Evolutionary conservation across 2,888 invertebrate genomes (phyloP).

Genomic region (Cosmia trapezina): DNA sequence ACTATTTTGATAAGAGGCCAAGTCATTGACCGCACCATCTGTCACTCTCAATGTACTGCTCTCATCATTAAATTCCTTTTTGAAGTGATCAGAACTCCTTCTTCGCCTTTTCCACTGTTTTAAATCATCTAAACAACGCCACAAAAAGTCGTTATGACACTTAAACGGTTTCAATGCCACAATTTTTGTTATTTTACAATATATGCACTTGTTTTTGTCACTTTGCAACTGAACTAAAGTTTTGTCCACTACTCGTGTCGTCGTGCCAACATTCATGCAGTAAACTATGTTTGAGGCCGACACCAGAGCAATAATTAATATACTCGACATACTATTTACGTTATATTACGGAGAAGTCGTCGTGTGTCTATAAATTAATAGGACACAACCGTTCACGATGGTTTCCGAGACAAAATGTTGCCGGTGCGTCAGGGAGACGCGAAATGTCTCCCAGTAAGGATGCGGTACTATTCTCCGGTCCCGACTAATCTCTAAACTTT

Average conservation of each 20-base stretch:
- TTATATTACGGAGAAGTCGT: conserved; percentile 59
- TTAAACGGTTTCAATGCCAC: conserved; percentile 70
- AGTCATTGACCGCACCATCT: conserved; percentile 54
- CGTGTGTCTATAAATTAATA: conserved; percentile 62
- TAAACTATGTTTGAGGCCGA: conserved; percentile 74
- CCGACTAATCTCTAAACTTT: conserved; percentile 45
- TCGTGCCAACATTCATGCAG: conserved; percentile 72
- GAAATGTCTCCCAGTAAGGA: conserved; percentile 66
- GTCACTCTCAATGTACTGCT: conserved; percentile 45
- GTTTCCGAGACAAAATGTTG: conserved; percentile 80
- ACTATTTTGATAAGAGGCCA: conserved; percentile 49
- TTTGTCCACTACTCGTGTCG: conserved; percentile 62
- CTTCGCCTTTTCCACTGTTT: conserved; percentile 85
- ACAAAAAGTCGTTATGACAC: conserved; percentile 76
- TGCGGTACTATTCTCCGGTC: conserved; percentile 65
- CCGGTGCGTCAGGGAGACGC: conserved; percentile 58
- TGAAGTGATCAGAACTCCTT: conserved; percentile 70
- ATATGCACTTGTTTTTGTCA: conserved; percentile 65
- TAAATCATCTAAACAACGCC: conserved; percentile 76
- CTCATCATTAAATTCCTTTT: conserved; percentile 48
- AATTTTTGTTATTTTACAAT: conserved; percentile 50
- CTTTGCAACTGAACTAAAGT: conserved; percentile 64
- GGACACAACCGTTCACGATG: conserved; percentile 80
- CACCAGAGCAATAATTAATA: conserved; percentile 74
- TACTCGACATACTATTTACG: conserved; percentile 72